Evolutionary conservation across 1,140 invertebrate species (phyloP), one percentile per base, ranked within the genome.

Genomic region (Zaprionus gabonicus): DNA sequence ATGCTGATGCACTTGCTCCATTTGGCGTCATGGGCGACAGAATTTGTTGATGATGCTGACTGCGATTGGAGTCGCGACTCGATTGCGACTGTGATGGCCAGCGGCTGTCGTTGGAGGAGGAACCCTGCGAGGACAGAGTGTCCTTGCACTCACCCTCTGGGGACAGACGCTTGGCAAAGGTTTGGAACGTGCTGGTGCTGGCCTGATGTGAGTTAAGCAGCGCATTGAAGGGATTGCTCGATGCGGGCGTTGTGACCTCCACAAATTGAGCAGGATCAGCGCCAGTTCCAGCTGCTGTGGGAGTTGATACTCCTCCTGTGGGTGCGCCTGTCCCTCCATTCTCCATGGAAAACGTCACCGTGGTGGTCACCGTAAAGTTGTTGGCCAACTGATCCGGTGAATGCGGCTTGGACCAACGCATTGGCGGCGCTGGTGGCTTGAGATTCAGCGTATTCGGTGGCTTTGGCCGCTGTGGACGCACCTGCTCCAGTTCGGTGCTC

Each of bases 371-470:
- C 3, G 95, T 97, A 86, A 97, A 96, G 86, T 97, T 96, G 86
- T 80, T 93, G 90, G 58, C 74, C 46, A 58, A 28, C 65, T 90
- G 86, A 65, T 91, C 86, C 94, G 94, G 88, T 4, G 94, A 93
- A 3, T 94, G 93, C 0, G 95, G 95, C 91, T 95, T 95, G 0
- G 95, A 94, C 95, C 95, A 95, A 68, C 95, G 92, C 28, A 95
- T 93, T 0, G 95, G 95, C 27, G 95, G 95, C 13, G 95, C 94
- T 20, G 95, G 95, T 41, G 95, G 91, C 79, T 91, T 93, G 53
- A 97, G 94, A 93, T 97, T 97, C 71, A 97, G 93, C 17, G 96
- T 97, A 86, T 97, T 97, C 5, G 96, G 96, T 75, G 96, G 96
- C 67, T 96, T 96, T 0, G 96, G 96, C 82, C 96, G 94, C n/a